Evolutionary conservation across 2,888 invertebrate genomes (phyloP), one percentile per base, ranked within the genome.

Genomic region (Eledone cirrhosa): DNA sequence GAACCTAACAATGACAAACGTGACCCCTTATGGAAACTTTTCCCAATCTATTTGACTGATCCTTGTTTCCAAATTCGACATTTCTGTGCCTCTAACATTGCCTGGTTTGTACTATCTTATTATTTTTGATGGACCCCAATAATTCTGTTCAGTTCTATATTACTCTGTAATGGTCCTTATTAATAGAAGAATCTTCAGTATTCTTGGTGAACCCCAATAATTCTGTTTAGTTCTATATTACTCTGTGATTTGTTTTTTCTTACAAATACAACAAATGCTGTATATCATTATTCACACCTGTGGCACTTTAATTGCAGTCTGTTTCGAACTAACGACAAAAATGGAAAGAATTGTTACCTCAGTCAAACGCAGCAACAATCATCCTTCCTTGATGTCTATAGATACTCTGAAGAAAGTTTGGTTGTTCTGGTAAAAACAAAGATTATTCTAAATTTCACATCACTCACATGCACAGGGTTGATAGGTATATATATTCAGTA

Each of bases 321-420:
- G 78, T 86, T 86, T 80, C 27, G 77, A 84, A 47, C 79, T 78
- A 27, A 79, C 75, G 72, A 72, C 72, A 78, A 22, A 69, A 27
- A 33, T 53, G 77, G 78, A 72, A 33, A 67, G 79, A 76, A 53
- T 27, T 80, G 13, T 83, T 83, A 1, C 29, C 78, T 59, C 80
- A 83, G 53, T 82, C 82, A 63, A 11, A 48, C 80, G 14, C 67
- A 79, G 59, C 88, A 88, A 79, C 83, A 86, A 59, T 72, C 81
- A 11, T 78, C 81, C 69, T 87, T 89, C 83, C 85, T 84, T 47
- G 81, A 80, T n/a, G 80, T 89, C 8, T 87, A 87, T 81, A 83
- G 81, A 78, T 80, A 83, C 14, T 81, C 86, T 47, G 84, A 79
- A 79, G 86, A 85, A 24, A 82, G 84, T 29, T 77, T 88, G 41